Base-by-base conservation (phyloP, 2,888 invertebrate genomes). In the Piscicola geometra region DNA sequence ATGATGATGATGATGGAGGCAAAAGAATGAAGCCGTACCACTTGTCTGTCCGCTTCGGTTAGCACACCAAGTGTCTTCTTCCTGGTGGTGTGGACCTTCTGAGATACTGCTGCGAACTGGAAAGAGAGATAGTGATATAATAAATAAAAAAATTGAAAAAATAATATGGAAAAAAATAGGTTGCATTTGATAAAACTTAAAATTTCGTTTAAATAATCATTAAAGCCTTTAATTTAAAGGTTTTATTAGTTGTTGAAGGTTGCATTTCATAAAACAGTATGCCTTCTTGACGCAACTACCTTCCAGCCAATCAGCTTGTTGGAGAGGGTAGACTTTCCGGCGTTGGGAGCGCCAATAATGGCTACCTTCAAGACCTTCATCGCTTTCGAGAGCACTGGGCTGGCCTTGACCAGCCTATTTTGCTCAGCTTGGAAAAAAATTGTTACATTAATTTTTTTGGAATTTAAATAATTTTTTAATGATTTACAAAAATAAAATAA, bases 291-390 rank as follows among this genome's bases (percentile, higher is more conserved):
- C n/a, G n/a, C n/a, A n/a, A n/a, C 77, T 78, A 84, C 85, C 82
- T 82, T 83, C 81, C 86, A 85, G 47, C 91, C 90, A 75, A 93
- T 89, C 33, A 98, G 88, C 82, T 89, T 89, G 86, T 98, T 98
- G 41, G 95, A 92, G 41, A 98, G 88, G 0, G 96, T 95, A 83
- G 97, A 97, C 86, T 98, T 98, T 36, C 98, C 98, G 71, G 91
- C 91, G 88, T 98, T 98, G 1, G 98, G 97, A 21, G 91, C 88
- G 1, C 98, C 98, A 80, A 98, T 90, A 32, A 98, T 90, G 9
- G 95, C 93, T 35, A 94, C 81, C 47, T 81, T 80, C 28, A 85
- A 76, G 25, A 81, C 72, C 30, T 75, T 78, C 9, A 83, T 77
- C 75, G 82, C 77, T 15, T 56, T 66, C 0, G 83, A 82, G 35